Conservation (phyloP, 2,113 vertebrate species). For the Choloepus hoffmanni region DNA sequence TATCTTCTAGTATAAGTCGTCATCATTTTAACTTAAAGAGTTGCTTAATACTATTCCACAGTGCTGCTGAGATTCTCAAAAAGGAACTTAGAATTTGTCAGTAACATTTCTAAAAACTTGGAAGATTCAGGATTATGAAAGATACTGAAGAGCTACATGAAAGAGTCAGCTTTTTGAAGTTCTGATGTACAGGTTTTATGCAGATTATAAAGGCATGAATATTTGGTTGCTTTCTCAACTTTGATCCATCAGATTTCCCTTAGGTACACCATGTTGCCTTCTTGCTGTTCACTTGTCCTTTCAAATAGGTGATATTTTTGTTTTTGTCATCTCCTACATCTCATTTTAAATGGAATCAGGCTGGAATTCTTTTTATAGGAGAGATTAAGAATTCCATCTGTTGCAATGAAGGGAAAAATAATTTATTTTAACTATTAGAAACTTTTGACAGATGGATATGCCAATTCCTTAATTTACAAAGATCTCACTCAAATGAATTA, state of each 20-base stretch:
- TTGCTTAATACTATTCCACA: not conserved
- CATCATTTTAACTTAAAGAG: not conserved
- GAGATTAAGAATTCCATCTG: conserved; percentile 62
- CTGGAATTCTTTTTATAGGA: conserved; percentile 52
- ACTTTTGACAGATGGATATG: conserved; percentile 43
- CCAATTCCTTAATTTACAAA: conserved; percentile 51
- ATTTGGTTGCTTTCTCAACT: not conserved
- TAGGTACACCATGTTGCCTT: not conserved
- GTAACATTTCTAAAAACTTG: not conserved
- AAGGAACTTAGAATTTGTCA: conserved; percentile 15
- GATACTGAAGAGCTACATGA: not conserved
- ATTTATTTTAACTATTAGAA: conserved; percentile 59
- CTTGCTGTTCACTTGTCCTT: not conserved
- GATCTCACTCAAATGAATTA: conserved; percentile 35
- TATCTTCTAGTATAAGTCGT: not conserved
- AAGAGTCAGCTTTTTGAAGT: not conserved
- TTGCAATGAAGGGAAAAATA: conserved; percentile 40
- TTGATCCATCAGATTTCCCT: not conserved
- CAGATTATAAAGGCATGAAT: not conserved
- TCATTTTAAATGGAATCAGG: conserved; percentile 45
- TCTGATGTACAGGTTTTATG: not conserved
- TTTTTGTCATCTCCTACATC: conserved; percentile 15
- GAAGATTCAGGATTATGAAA: conserved; percentile 25
- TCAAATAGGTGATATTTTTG: not conserved
- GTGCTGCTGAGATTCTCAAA: not conserved